Base-by-base conservation (phyloP, 2,888 invertebrate species). In the Congeria kusceri region DNA sequence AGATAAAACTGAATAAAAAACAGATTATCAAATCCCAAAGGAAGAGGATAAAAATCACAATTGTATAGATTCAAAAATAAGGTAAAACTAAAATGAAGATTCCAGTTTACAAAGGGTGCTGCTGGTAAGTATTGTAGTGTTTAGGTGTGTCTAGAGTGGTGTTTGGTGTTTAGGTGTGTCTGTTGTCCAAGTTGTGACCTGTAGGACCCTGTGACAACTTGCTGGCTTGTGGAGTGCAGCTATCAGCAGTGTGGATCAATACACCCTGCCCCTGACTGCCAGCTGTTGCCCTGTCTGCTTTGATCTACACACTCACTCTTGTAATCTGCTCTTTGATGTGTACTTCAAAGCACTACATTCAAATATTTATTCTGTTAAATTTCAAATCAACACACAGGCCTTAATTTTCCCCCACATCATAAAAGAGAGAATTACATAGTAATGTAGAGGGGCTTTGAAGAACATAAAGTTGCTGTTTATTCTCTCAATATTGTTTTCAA, bases 361-460 rank as follows among this genome's bases (percentile, higher is more conserved):
- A 83, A 83, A 83, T 80, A 83, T 79, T 83, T 80, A 83, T 77
- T 81, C 80, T 69, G 80, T 80, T 80, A 69, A 80, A 76, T 76
- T 80, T 76, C 69, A 80, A 76, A 76, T 73, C 80, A 76, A 77
- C 80, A 73, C 72, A 72, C 75, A 74, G 64, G 68, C 75, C 75
- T 80, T 76, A 80, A 80, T 80, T 80, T 80, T 80, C 72, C 56
- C n/a, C 68, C 75, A 79, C 78, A 69, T 74, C 70, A 79, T 79
- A 74, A 74, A 77, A 61, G 29, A 61, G 58, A 58, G 57, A 23
- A 25, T 53, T 64, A 72, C 63, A 64, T 18, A 32, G 63, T 72
- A 53, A 49, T 58, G 25, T 13, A 53, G 53, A 53, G 53, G n/a
- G 25, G 11, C 53, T 53, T 53, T 53, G 53, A 53, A 23, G 53